phyloP scores from a whole-genome alignment of 2,888 invertebrate species.

The Tenthredo amoena region DNA sequence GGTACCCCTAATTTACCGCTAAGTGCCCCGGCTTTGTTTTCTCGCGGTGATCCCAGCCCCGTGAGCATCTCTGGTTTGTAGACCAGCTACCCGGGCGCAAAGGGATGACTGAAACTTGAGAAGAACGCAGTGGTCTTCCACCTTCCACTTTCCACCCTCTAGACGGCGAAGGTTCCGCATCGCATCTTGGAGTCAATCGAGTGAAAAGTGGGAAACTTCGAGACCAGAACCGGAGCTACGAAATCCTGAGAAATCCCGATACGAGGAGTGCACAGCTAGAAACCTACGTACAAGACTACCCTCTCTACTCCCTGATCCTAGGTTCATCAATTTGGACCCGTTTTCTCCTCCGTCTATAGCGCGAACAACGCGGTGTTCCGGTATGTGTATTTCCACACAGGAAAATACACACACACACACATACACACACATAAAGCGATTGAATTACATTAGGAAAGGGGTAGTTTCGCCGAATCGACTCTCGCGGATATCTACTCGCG shows the following conservation, averaged over 20 bases:
- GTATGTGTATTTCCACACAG: not conserved
- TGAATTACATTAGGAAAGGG: conserved; percentile 67
- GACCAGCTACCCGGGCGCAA: not conserved
- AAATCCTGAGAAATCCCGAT: not conserved
- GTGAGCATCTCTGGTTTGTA: not conserved
- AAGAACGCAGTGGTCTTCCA: not conserved
- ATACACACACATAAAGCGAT: conserved; percentile 41
- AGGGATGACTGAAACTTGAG: not conserved
- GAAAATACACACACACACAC: conserved; percentile 33
- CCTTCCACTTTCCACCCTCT: not conserved
- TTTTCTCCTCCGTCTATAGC: conserved; percentile 55
- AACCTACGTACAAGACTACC: conserved; percentile 26
- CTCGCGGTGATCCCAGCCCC: not conserved
- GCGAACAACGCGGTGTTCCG: conserved; percentile 35
- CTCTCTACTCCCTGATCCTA: conserved; percentile 62
- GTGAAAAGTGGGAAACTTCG: conserved; percentile 34
- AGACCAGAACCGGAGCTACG: conserved; percentile 4
- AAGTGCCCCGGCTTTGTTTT: conserved; percentile 69
- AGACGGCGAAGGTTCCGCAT: conserved; percentile 1
- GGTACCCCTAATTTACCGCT: conserved; percentile 70
- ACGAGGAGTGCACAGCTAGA: not conserved
- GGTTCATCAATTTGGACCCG: conserved; percentile 66
- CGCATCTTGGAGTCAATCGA: conserved; percentile 34
- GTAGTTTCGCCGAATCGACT: conserved; percentile 67
- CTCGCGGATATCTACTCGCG: conserved; percentile 60